Percentiles rank a stretch among this genome's conserved stretches.
These are phyloP conservation scores for Lacerta viridis DNA, from an alignment of 2,797 vertebrate genomes.

Conservation along the genomic window DNA sequence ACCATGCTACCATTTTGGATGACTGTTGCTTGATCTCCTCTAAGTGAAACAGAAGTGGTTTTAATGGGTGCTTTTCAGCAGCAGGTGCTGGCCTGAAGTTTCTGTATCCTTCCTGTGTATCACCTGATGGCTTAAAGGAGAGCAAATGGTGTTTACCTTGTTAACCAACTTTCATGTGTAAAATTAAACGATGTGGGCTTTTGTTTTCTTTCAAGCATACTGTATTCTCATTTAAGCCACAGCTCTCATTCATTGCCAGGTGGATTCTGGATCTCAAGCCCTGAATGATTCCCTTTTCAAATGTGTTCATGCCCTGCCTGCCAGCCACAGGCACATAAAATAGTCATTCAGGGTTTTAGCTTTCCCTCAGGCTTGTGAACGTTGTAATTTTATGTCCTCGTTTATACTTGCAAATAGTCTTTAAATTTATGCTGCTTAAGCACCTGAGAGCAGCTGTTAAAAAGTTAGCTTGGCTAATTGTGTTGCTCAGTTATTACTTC, in stretches of 20 bases:
- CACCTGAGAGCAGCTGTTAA: not conserved
- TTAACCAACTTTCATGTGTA: not conserved
- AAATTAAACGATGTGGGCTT: not conserved
- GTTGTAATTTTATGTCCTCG: not conserved
- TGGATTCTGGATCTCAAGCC: not conserved
- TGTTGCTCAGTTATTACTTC: not conserved
- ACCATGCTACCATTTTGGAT: not conserved
- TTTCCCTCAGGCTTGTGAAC: not conserved
- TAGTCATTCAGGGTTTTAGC: not conserved
- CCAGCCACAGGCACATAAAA: not conserved
- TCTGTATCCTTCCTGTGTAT: not conserved
- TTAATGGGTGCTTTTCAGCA: not conserved
- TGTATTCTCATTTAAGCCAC: not conserved
- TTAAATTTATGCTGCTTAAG: not conserved
- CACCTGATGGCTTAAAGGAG: not conserved
- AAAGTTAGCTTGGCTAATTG: not conserved
- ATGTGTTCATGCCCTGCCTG: not conserved
- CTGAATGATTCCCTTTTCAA: not conserved
- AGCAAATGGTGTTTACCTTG: not conserved
- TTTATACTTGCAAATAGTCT: slow-evolving; percentile 2
- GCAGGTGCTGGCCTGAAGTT: not conserved
- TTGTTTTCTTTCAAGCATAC: slow-evolving; percentile 17
- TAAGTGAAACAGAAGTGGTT: not conserved
- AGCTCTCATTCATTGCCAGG: not conserved
- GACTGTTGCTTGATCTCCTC: not conserved